phyloP scores from a whole-genome alignment of 2,113 vertebrate genomes.

The Blennius ocellaris region DNA sequence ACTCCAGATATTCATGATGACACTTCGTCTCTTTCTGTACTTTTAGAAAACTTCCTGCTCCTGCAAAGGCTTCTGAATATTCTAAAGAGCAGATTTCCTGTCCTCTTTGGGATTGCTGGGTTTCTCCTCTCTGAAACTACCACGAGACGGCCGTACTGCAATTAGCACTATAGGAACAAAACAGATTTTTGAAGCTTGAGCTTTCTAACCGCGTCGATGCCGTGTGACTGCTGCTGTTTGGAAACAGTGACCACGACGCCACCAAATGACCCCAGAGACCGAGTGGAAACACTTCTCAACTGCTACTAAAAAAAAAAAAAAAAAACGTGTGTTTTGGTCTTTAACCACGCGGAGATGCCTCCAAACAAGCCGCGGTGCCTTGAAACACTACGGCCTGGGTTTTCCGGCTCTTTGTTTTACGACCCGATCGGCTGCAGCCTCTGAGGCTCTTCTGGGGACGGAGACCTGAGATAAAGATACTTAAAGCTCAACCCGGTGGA shows the following conservation, averaged over 20 bases:
- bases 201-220: not conserved
- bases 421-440: conserved; percentile 18
- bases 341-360: not conserved
- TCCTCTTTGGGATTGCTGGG: too few relatives aligned
- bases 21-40: too few relatives aligned
- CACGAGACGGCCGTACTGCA: too few relatives aligned
- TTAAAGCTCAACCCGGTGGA: conserved; percentile 31
- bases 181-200: not conserved
- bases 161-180: too few relatives aligned
- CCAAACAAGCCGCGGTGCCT: not conserved
- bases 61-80: too few relatives aligned
- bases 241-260: not conserved
- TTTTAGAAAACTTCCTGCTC: too few relatives aligned
- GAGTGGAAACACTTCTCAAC: not conserved
- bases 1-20: too few relatives aligned
- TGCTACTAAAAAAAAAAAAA: not conserved
- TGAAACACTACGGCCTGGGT: not conserved
- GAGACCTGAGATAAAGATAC: not conserved
- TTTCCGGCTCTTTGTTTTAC: conserved; percentile 13
- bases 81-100: too few relatives aligned
- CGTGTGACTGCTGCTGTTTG: not conserved
- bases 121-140: too few relatives aligned
- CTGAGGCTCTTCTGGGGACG: not conserved
- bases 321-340: not conserved
- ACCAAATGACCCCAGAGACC: not conserved